Evolutionary conservation across 23 tunicate genomes (phyloP).

Genomic region (Corella eumyota): DNA sequence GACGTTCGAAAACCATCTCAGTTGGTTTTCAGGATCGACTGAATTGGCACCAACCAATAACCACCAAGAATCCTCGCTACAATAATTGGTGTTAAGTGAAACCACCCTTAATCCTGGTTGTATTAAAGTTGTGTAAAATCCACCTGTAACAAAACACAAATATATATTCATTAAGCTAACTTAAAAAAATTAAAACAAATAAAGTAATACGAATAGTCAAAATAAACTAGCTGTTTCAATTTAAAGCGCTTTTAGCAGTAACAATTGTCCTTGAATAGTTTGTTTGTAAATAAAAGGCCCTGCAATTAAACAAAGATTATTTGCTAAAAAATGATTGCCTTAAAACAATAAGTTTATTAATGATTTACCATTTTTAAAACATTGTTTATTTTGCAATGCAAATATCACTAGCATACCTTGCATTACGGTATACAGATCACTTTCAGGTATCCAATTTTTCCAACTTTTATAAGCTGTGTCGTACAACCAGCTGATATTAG

Average conservation of each 20-base stretch:
- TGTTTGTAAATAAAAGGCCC: neutral
- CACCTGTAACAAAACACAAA: slow-evolving; percentile 28
- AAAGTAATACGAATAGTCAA: too few species aligned
- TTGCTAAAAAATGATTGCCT: neutral
- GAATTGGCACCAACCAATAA: slow-evolving; percentile 52
- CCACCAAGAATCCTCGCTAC: slow-evolving; percentile 95
- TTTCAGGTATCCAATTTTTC: slow-evolving; percentile 68
- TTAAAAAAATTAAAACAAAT: too few species aligned
- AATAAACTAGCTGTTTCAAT: too few species aligned
- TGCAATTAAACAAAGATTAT: neutral
- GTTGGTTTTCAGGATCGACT: slow-evolving; percentile 78
- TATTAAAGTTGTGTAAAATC: slow-evolving; percentile 54
- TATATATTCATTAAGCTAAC: too few species aligned
- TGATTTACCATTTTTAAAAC: neutral
- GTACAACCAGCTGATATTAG: slow-evolving; percentile 67
- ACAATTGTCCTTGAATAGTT: too few species aligned
- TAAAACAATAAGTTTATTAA: neutral
- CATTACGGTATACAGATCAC: slow-evolving; percentile 40
- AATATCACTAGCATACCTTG: slow-evolving; percentile 10
- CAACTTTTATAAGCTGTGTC: slow-evolving; percentile 45
- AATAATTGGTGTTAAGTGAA: slow-evolving; percentile 80
- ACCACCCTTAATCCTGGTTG: slow-evolving; percentile 70
- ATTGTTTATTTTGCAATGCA: too few species aligned
- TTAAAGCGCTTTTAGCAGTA: too few species aligned
- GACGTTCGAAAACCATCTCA: slow-evolving; percentile 58